Conservation (phyloP, 1,140 invertebrate species). For the Ostrea edulis region DNA sequence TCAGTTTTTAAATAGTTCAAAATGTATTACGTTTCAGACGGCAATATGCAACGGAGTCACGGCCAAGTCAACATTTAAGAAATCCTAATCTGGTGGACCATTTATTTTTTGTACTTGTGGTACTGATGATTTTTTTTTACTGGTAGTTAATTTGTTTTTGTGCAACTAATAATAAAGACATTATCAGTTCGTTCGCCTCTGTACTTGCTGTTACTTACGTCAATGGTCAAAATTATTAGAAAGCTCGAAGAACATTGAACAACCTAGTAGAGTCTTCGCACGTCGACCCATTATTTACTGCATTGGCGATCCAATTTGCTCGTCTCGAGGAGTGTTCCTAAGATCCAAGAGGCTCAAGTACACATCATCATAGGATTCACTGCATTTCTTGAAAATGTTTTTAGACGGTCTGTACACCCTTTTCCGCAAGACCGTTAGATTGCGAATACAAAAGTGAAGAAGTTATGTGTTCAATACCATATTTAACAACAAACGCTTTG, state of each 20-base stretch:
- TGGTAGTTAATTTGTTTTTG: too few relatives aligned
- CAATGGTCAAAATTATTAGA: too few relatives aligned
- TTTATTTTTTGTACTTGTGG: neutral
- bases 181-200: too few relatives aligned
- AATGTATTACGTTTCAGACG: neutral
- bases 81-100: neutral
- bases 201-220: too few relatives aligned
- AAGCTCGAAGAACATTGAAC: too few relatives aligned
- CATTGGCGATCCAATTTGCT: constrained; percentile 53
- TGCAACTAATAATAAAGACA: too few relatives aligned
- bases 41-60: constrained; percentile 6
- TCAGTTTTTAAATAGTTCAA: too few relatives aligned
- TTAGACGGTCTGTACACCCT: constrained; percentile 34
- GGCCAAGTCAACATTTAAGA: constrained; percentile 2
- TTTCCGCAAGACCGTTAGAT: constrained; percentile 40
- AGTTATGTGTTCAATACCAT: constrained; percentile 37
- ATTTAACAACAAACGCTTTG: constrained; percentile 66
- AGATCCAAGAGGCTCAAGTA: constrained; percentile 50
- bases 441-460: constrained; percentile 36
- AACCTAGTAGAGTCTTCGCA: constrained; percentile 40
- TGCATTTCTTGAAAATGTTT: constrained; percentile 37
- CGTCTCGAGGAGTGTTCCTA: too few relatives aligned
- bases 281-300: constrained; percentile 48
- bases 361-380: constrained; percentile 42
- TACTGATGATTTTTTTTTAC: too few relatives aligned